These are phyloP conservation scores for Aphodius sticticus DNA, from an alignment of 2,888 invertebrate genomes.

Conservation along the genomic window DNA sequence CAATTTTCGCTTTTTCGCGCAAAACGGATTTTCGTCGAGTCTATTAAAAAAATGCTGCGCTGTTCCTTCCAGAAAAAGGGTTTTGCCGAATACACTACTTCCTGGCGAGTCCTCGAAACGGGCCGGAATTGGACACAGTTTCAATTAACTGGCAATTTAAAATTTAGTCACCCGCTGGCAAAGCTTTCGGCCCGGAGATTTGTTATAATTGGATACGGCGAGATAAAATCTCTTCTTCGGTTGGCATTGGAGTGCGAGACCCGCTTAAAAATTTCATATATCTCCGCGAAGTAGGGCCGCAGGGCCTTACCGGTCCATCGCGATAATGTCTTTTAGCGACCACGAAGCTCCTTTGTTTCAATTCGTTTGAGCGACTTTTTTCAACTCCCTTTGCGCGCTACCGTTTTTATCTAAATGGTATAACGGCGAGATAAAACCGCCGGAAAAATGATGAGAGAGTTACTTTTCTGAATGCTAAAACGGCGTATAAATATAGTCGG, in stretches of 20 bases:
- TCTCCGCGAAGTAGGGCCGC: not conserved
- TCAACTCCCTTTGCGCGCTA: not conserved
- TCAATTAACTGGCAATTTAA: conserved; percentile 27
- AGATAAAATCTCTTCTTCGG: not conserved
- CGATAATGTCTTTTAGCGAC: not conserved
- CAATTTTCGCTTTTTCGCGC: not conserved
- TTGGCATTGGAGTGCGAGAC: not conserved
- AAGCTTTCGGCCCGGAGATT: conserved; percentile 15
- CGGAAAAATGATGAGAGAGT: not conserved
- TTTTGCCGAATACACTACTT: not conserved
- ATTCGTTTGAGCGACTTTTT: not conserved
- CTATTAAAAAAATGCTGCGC: not conserved
- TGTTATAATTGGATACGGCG: conserved; percentile 21
- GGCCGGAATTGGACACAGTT: not conserved
- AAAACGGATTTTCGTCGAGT: not conserved
- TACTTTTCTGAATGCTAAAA: not conserved
- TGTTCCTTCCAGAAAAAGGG: not conserved
- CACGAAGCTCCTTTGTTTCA: not conserved
- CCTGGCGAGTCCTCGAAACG: not conserved
- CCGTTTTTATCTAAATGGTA: not conserved
- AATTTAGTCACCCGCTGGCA: conserved; percentile 19
- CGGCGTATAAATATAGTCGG: not conserved
- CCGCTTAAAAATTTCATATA: conserved; percentile 4
- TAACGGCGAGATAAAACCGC: not conserved
- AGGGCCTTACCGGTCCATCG: not conserved